Conservation (phyloP, 2,797 vertebrate species). For the Dromococcyx pavoninus region DNA sequence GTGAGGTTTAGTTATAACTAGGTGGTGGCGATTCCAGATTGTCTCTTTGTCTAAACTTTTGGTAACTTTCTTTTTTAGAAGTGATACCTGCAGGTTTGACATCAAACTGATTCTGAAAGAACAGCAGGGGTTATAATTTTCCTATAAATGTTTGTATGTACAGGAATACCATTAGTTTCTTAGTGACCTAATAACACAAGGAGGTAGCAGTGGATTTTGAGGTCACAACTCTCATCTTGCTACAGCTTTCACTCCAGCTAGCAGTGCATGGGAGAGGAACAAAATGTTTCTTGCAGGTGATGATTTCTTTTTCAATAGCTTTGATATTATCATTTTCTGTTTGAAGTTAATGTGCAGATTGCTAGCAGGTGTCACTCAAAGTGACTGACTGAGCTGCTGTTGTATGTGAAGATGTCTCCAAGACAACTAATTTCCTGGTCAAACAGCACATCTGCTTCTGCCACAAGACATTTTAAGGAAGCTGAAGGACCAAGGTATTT, state of each 20-base stretch:
- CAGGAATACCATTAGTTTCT: slow-evolving; percentile 4
- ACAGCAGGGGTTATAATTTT: not conserved
- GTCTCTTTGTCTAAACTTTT: not conserved
- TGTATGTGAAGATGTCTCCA: slow-evolving; percentile 48
- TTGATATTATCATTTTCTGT: slow-evolving; percentile 52
- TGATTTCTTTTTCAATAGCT: slow-evolving; percentile 37
- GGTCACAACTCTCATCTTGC: slow-evolving; percentile 2
- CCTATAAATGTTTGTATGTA: not conserved
- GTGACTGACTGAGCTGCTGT: slow-evolving; percentile 37
- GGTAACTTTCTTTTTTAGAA: not conserved
- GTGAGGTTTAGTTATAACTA: not conserved
- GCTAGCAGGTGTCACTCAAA: slow-evolving; percentile 23
- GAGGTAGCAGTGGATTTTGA: not conserved
- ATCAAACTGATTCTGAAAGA: not conserved
- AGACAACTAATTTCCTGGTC: slow-evolving; percentile 56
- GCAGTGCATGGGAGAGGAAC: not conserved
- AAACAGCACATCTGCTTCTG: slow-evolving; percentile 33
- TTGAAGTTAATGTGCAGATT: slow-evolving; percentile 43
- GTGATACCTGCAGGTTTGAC: not conserved
- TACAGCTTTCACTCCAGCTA: slow-evolving; percentile 11
- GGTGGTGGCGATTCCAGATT: not conserved
- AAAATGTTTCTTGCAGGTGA: slow-evolving; percentile 32
- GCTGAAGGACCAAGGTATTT: slow-evolving; percentile 20
- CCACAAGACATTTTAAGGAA: slow-evolving; percentile 30
- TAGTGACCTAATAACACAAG: not conserved